Conservation (phyloP, 2,113 vertebrate genomes). For the Crotalus horridus region DNA sequence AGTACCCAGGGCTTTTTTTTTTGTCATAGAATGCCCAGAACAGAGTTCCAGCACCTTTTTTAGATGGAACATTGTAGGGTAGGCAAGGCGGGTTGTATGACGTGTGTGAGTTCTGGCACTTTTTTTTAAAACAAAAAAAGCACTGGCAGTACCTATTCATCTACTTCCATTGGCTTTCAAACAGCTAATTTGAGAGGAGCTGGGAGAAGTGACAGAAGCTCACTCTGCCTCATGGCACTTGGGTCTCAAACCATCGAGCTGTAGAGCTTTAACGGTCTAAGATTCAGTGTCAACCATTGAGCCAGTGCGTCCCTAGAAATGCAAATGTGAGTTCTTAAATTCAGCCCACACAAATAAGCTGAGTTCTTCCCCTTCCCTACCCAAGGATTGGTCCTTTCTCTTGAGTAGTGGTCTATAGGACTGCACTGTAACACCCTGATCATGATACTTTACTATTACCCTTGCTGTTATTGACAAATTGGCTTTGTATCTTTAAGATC, state of each 20-base stretch:
- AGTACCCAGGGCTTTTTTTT: too few species aligned
- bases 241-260: not conserved
- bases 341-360: not conserved
- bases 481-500: not conserved
- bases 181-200: not conserved
- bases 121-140: too few species aligned
- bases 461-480: not conserved
- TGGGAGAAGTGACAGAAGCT: not conserved
- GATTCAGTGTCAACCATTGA: not conserved
- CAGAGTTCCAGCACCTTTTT: too few species aligned
- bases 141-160: not conserved
- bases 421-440: not conserved
- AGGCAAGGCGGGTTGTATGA: too few species aligned
- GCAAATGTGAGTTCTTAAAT: not conserved
- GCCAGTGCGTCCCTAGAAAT: too few species aligned
- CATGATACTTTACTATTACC: not conserved
- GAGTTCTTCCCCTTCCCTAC: not conserved
- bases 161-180: not conserved
- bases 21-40: too few species aligned
- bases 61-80: too few species aligned
- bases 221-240: not conserved
- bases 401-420: not conserved
- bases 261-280: not conserved
- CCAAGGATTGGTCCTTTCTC: not conserved
- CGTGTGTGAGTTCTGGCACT: too few species aligned